Evolutionary conservation across 2,797 vertebrate species (phyloP), one percentile per base, ranked within the genome.

Genomic region (Mycteria americana): DNA sequence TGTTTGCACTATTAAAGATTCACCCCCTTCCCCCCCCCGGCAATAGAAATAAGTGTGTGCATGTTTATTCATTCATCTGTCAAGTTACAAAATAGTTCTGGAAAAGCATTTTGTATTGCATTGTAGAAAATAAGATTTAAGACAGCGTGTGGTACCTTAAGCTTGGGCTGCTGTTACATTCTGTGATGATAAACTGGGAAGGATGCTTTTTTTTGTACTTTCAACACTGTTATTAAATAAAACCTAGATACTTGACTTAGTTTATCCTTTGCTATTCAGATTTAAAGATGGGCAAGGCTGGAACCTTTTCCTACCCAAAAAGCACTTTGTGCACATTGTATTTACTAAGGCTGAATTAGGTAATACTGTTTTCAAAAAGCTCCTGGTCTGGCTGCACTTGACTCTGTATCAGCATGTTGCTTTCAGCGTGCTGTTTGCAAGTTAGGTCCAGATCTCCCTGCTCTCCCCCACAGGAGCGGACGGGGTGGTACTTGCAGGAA

Each of bases 341-440:
- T 59, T 79, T 62, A 35, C 19, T 50, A 23, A 37, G 41, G 54
- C 50, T 50, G 74, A 68, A 35, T 14, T 10, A 59, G 35, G 41
- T 14, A 23, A 39, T 21, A 1, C 8, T 60, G 37, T n/a, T 64
- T 67, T 18, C 46, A 39, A 8, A 64, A 31, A 43, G 46, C 46
- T 72, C n/a, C n/a, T 62, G 57, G 5, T 15, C 28, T 51, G 35
- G 46, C 70, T 30, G 23, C 14, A 1, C 25, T 24, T 8, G 6
- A 2, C 25, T 27, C 13, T 3, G 1, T 10, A 2, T 2, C 11
- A 1, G 8, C 0, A 15, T 19, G 24, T 15, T 39, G 56, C 64
- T 70, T 35, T 65, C 37, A 11, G 43, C 24, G 12, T 10, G 12
- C 11, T 21, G 18, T 1, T 6, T 2, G 17, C 15, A 24, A 16